Base-by-base conservation (phyloP, 1,140 invertebrate species). In the Camponotus floridanus region DNA sequence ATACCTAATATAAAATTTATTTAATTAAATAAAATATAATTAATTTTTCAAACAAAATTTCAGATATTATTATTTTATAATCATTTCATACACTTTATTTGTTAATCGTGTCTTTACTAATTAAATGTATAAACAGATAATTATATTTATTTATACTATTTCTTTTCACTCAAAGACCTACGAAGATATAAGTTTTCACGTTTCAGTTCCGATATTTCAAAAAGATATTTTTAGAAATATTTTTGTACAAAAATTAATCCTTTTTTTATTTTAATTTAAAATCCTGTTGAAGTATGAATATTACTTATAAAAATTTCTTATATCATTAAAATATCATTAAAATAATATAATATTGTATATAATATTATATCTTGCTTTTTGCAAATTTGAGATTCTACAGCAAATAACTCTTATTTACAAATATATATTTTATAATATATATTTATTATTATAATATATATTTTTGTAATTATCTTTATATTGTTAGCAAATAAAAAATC, bases 211-310 rank as follows among this genome's bases (percentile, higher is more conserved):
- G 42, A 65, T 45, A 42, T 31, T 65, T 31, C 62, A 67, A 21
- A 21, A 48, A 64, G 21, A 51, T 76, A 78, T 33, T 48, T 51
- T 51, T 67, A 51, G 11, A 31, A 61, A 62, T 62, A 76, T 76
- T 76, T 61, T 15, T 36, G 13, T 21, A 76, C 31, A 8, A n/a
- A 76, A 62, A 62, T 42, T 62, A 18, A 57, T 59, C 0, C 26
- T 26, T 18, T 4, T 76, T 42, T 42, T 76, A 76, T 74, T 55
- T 64, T 11, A 45, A n/a, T 45, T 64, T 9, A 45, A 64, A 7
- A 4, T 15, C 1, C n/a, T 9, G 13, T 7, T 45, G 1, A 39
- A 39, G 45, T 13, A 61, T 45, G 13, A 2, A 76, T 64, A 8
- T 62, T 31, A 76, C 64, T 76, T 76, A 45, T 2, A 45, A 62